These are phyloP conservation scores for Phorcus lineatus DNA, from an alignment of 2,888 invertebrate species.

Conservation along the genomic window DNA sequence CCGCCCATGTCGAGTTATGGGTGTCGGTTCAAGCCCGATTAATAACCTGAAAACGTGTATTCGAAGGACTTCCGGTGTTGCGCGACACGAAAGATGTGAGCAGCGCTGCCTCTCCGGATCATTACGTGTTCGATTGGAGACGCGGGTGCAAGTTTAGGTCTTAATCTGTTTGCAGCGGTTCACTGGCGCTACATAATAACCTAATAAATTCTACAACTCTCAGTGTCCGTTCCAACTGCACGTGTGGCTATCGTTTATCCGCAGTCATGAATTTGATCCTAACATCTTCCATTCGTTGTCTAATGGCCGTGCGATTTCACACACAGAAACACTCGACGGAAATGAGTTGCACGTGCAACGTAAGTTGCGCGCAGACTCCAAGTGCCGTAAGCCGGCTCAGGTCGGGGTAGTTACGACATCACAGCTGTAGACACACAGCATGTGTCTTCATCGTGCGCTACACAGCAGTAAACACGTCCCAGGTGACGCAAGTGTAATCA, in stretches of 20 bases:
- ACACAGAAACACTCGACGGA: constrained; percentile 21
- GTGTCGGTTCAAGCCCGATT: no score
- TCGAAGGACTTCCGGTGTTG: not conserved
- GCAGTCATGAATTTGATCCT: not conserved
- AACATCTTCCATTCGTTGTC: constrained; percentile 15
- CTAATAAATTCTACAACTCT: not conserved
- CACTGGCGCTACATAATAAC: not conserved
- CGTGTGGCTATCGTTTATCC: constrained; percentile 13
- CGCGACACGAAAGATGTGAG: not conserved
- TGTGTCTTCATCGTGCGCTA: not conserved
- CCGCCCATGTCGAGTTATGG: no score
- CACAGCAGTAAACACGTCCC: constrained; percentile 12
- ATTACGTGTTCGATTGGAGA: constrained; percentile 6
- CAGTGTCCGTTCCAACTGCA: not conserved
- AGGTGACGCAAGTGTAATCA: constrained; percentile 15
- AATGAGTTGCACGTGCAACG: constrained; percentile 26
- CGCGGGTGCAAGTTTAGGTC: not conserved
- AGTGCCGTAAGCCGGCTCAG: constrained; percentile 16
- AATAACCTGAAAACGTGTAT: not conserved
- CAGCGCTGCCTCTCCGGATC: not conserved
- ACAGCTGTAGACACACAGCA: constrained; percentile 8
- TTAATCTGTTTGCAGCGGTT: constrained; percentile 1
- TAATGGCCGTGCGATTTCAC: constrained; percentile 26
- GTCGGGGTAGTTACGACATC: constrained; percentile 24
- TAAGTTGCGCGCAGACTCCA: constrained; percentile 13